phyloP scores from a whole-genome alignment of 2,888 invertebrate genomes.

The Eristalinus sepulchralis region DNA sequence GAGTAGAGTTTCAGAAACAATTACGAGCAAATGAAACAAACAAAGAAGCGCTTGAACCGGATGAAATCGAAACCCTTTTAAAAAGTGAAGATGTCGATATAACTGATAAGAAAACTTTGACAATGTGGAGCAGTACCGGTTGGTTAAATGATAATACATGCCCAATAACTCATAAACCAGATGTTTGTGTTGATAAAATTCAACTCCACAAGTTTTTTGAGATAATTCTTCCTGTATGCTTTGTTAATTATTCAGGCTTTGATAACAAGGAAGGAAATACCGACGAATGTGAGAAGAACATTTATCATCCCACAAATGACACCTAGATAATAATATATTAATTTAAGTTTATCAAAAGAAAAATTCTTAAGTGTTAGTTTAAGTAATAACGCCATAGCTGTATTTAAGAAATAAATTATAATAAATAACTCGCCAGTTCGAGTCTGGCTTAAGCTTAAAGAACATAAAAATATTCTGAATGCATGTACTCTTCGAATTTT shows the following conservation, averaged over 20 bases:
- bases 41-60: not conserved
- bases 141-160: not conserved
- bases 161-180: not conserved
- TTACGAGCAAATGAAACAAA: slow-evolving; percentile 66
- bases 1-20: slow-evolving; percentile 85
- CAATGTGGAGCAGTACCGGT: not conserved
- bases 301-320: not conserved
- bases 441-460: no score
- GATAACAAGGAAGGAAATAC: not conserved
- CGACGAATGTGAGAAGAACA: not conserved
- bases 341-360: not conserved
- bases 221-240: slow-evolving; percentile 28
- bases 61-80: slow-evolving; percentile 44
- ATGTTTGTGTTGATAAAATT: slow-evolving; percentile 30
- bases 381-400: not conserved
- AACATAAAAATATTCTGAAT: no score
- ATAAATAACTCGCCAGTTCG: no score
- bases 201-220: slow-evolving; percentile 34
- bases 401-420: no score
- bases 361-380: not conserved
- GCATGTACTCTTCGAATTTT: no score
- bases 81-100: not conserved
- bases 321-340: not conserved
- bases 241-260: not conserved
- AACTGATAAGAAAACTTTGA: not conserved